Evolutionary conservation across 2,113 vertebrate species (phyloP).

Genomic region (Istiophorus platypterus): DNA sequence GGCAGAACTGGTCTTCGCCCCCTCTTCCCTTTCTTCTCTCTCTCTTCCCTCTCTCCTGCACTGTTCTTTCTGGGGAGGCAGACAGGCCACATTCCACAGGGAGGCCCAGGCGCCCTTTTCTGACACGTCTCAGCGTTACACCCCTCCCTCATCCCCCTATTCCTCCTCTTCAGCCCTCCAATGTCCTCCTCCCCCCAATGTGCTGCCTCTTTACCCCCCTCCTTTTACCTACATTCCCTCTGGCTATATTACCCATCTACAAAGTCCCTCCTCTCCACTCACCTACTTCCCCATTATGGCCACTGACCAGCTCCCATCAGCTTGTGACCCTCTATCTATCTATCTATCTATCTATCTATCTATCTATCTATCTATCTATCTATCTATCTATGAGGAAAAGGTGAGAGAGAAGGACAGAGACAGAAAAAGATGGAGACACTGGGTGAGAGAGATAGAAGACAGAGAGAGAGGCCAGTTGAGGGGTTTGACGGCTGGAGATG

Average conservation of each 20-base stretch:
- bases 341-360: slow-evolving; percentile 35
- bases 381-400: slow-evolving; percentile 13
- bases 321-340: slow-evolving; percentile 13
- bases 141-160: slow-evolving; percentile 76
- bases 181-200: slow-evolving; percentile 30
- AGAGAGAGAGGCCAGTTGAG: slow-evolving; percentile 50
- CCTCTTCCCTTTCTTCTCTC: slow-evolving; percentile 69
- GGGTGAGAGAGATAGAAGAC: slow-evolving; percentile 23
- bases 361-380: slow-evolving; percentile 32
- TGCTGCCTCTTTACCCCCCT: slow-evolving; percentile 55
- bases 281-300: slow-evolving; percentile 18
- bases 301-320: slow-evolving; percentile 24
- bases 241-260: slow-evolving; percentile 38
- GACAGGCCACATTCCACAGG: slow-evolving; percentile 88
- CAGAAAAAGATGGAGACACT: slow-evolving; percentile 3
- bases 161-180: slow-evolving; percentile 66
- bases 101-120: slow-evolving; percentile 87
- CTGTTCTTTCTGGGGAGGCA: slow-evolving; percentile 84
- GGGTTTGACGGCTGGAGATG: slow-evolving; percentile 78
- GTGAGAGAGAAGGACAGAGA: neutral
- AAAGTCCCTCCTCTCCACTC: slow-evolving; percentile 23
- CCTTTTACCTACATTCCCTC: slow-evolving; percentile 57
- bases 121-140: slow-evolving; percentile 87
- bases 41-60: slow-evolving; percentile 63
- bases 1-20: slow-evolving; percentile 70